These are phyloP conservation scores for Tethya wilhelma DNA, from an alignment of 37 sponge, comb jelly and placozoan species.

Conservation along the genomic window DNA sequence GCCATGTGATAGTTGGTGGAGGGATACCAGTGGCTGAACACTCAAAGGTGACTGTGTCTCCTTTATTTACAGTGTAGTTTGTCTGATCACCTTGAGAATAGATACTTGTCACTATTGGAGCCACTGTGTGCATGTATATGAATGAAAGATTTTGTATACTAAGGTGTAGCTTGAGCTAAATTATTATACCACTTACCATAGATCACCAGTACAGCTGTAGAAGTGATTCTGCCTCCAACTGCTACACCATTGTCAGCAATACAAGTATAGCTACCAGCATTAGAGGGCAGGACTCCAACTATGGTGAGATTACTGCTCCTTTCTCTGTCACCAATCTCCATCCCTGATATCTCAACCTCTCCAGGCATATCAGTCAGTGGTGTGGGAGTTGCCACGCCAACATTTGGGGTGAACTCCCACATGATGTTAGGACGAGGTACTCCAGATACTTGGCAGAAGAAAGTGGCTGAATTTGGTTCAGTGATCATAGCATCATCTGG, in stretches of 20 bases:
- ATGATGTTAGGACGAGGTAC: conserved; percentile 54
- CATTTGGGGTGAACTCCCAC: too few relatives aligned
- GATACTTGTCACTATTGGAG: not conserved
- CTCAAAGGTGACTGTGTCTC: conserved; percentile 18
- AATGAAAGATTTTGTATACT: too few relatives aligned
- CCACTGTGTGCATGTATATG: not conserved
- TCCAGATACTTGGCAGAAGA: conserved; percentile 51
- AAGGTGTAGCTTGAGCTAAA: too few relatives aligned
- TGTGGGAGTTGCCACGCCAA: not conserved
- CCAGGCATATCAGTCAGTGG: not conserved
- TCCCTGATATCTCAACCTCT: not conserved
- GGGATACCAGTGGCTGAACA: conserved; percentile 70
- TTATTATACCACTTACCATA: too few relatives aligned
- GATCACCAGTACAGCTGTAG: too few relatives aligned
- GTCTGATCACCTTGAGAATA: too few relatives aligned
- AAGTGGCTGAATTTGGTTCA: not conserved
- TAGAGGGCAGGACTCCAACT: not conserved
- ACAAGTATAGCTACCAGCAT: conserved; percentile 63
- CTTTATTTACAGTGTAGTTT: conserved; percentile 20
- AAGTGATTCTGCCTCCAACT: too few relatives aligned
- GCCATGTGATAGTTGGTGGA: conserved; percentile 51
- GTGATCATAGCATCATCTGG: conserved; percentile 1
- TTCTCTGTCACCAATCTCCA: conserved; percentile 13
- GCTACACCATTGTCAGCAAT: conserved; percentile 51
- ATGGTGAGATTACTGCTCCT: conserved; percentile 34